Conservation (phyloP, 2,888 invertebrate species). For the Emmelina monodactyla region DNA sequence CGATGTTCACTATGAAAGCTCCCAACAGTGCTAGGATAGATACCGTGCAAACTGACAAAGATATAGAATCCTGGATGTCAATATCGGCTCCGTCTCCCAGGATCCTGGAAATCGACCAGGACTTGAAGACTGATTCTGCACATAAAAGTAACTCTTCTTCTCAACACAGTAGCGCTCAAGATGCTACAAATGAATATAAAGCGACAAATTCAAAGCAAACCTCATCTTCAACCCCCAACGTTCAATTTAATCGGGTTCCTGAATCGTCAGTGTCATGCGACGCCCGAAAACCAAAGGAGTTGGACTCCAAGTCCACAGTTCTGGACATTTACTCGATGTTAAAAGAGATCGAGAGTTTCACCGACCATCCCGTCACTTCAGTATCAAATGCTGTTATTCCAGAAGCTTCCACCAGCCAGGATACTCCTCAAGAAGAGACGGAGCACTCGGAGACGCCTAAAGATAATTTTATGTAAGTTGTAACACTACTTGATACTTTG, state of each 20-base stretch:
- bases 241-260: not conserved
- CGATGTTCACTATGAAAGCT: conserved; percentile 26
- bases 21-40: conserved; percentile 51
- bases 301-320: conserved; percentile 43
- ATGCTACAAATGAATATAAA: not conserved
- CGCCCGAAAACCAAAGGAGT: conserved; percentile 25
- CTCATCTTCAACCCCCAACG: not conserved
- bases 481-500: no score
- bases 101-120: conserved; percentile 26
- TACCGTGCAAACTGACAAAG: conserved; percentile 49
- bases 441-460: conserved; percentile 26
- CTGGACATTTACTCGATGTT: conserved; percentile 60
- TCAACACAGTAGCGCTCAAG: conserved; percentile 16
- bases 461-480: conserved; percentile 52
- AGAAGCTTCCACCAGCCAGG: conserved; percentile 18
- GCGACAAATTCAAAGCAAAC: not conserved
- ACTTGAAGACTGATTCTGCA: conserved; percentile 15
- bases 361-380: conserved; percentile 41
- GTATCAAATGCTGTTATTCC: conserved; percentile 21
- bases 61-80: conserved; percentile 61
- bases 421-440: conserved; percentile 19
- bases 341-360: conserved; percentile 57
- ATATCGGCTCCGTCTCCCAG: conserved; percentile 45
- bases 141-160: conserved; percentile 13
- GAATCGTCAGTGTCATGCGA: conserved; percentile 19